Evolutionary conservation across 2,888 invertebrate species (phyloP), one percentile per base, ranked within the genome.

Genomic region (Heliconius cydno): DNA sequence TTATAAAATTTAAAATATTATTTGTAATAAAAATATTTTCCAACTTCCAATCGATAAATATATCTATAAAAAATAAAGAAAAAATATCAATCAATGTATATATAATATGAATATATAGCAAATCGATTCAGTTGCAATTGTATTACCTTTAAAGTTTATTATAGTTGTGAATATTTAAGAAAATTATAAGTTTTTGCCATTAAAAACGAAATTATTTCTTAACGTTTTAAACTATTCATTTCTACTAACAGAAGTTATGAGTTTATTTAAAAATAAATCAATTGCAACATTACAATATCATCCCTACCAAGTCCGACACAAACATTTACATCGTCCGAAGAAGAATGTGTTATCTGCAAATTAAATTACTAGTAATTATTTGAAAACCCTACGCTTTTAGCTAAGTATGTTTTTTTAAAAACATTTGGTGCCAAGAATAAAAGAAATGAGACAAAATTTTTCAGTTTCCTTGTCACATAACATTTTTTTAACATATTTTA

Each of bases 141-240:
- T 65, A 22, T 75, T 65, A n/a, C 12, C 46, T 38, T 25, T 60
- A 65, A 75, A 30, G 5, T 67, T 12, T 13, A 70, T 6, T n/a
- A 41, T 25, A 28, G 6, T n/a, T n/a, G 6, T 9, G 2, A 41
- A 15, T 25, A 41, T 25, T 41, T 34, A 73, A 73, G 72, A 73
- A 57, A 73, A 57, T 34, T 1, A 57, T 57, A 57, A 60, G 30
- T 73, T 73, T 72, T 73, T 73, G 25, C 22, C 19, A 10, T 34
- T 34, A 73, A 73, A 73, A 73, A 73, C 72, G 34, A 72, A 52
- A 57, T 41, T 75, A 75, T 65, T 63, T 75, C 75, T 41, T 38
- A 65, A 41, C 19, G 19, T 25, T 41, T 63, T 74, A n/a, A 60
- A 22, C 34, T 30, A 22, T 38, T 34, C 19, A 74, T 19, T 34